These are phyloP conservation scores for Alouatta palliata DNA, from an alignment of 2,113 vertebrate species.

Conservation along the genomic window DNA sequence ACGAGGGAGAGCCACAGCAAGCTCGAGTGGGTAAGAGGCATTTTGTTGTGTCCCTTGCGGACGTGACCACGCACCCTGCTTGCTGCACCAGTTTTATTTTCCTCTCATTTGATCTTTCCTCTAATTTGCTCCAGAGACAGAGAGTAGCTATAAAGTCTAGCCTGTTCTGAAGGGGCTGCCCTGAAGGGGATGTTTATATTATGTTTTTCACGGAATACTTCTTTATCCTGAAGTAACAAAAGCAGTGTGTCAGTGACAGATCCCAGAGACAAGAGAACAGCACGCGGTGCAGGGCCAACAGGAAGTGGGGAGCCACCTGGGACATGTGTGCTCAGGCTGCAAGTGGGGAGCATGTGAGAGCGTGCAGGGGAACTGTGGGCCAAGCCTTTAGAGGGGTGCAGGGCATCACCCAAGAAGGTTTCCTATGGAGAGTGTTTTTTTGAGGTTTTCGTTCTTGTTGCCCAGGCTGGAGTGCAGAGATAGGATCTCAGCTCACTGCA, in stretches of 20 bases:
- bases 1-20: background rate
- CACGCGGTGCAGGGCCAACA: fast-evolving
- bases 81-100: background rate
- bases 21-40: no score
- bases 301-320: background rate
- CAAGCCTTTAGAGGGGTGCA: background rate
- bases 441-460: no score
- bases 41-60: background rate
- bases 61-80: background rate
- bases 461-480: no score
- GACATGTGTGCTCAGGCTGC: background rate
- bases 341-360: background rate
- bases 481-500: no score
- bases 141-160: background rate
- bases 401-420: background rate
- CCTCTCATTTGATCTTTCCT: background rate
- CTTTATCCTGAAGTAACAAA: background rate
- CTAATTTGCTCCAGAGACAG: background rate
- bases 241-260: background rate
- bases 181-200: no score
- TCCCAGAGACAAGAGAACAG: background rate
- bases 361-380: background rate
- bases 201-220: background rate
- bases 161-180: background rate
- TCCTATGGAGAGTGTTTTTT: background rate